Conservation (phyloP, 92 coral and sea anemone genomes). For the Heliopora coerulea region DNA sequence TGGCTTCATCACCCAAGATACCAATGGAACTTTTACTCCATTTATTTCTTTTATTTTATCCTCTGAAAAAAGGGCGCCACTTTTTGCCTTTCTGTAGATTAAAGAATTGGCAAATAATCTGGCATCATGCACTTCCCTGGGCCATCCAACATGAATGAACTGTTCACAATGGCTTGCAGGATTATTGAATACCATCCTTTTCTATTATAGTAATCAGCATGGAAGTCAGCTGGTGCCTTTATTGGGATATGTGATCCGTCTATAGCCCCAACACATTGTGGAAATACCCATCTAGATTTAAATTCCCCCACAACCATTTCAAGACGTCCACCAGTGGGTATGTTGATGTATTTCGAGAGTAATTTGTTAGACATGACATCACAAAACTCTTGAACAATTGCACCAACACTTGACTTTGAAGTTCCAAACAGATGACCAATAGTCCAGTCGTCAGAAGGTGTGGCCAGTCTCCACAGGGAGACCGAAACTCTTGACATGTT, state of each 20-base stretch:
- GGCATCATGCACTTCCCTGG: slow-evolving; percentile 54
- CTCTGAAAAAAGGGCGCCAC: too few relatives aligned
- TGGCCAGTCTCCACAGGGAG: slow-evolving; percentile 44
- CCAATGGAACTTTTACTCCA: too few relatives aligned
- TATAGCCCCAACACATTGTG: slow-evolving; percentile 49
- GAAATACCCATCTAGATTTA: slow-evolving; percentile 30
- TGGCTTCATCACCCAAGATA: too few relatives aligned
- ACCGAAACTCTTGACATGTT: too few relatives aligned
- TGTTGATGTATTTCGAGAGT: slow-evolving; percentile 23
- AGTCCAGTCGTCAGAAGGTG: slow-evolving; percentile 36
- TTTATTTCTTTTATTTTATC: too few relatives aligned
- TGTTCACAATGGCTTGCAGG: slow-evolving; percentile 31
- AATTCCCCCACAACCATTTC: slow-evolving; percentile 7
- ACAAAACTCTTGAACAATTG: slow-evolving; percentile 26
- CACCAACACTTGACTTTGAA: slow-evolving; percentile 19
- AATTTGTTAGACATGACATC: background rate
- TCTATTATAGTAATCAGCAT: slow-evolving; percentile 39
- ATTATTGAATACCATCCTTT: slow-evolving; percentile 40
- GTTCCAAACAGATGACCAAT: slow-evolving; percentile 46
- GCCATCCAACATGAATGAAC: slow-evolving; percentile 47
- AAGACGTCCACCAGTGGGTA: slow-evolving; percentile 16
- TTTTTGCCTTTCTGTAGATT: too few relatives aligned
- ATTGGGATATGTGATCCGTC: slow-evolving; percentile 53
- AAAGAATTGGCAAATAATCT: too few relatives aligned
- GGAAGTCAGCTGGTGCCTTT: slow-evolving; percentile 38